Conservation (phyloP, 2,113 vertebrate genomes). For the Zootoca vivipara region DNA sequence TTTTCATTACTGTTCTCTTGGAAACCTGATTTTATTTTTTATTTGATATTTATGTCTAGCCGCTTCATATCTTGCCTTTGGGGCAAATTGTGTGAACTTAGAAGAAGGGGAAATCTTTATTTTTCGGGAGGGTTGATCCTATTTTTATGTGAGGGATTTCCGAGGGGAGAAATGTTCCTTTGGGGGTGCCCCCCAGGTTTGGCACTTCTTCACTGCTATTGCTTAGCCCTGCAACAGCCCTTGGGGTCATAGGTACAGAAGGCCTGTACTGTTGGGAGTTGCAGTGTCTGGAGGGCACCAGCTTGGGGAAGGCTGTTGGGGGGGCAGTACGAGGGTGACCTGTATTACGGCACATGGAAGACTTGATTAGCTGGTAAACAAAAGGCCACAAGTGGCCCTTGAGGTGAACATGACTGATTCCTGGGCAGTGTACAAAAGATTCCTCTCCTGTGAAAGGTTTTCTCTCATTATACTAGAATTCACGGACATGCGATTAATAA, state of each 20-base stretch:
- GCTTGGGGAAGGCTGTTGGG: too few species aligned
- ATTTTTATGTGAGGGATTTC: constrained; percentile 20
- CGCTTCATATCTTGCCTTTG: background rate
- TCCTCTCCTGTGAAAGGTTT: too few species aligned
- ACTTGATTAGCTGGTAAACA: background rate
- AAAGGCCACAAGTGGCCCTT: background rate
- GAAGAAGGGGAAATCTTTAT: background rate
- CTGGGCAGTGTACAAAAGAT: background rate
- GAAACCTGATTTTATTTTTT: constrained; percentile 24
- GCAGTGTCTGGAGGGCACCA: too few species aligned
- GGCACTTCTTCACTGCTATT: background rate
- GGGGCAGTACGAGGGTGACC: background rate
- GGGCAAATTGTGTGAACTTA: background rate
- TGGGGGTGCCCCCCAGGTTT: background rate
- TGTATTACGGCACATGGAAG: background rate
- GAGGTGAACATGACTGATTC: too few species aligned
- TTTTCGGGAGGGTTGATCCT: background rate
- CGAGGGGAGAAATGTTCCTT: background rate
- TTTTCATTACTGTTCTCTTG: constrained; percentile 44
- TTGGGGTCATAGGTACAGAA: background rate
- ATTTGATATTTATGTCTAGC: constrained; percentile 47
- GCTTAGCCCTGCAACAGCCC: background rate
- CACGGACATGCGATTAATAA: too few species aligned
- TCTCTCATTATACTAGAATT: too few species aligned
- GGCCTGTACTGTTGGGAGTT: too few species aligned